Conservation (phyloP, 2,797 vertebrate genomes). For the Gymnopithys bicolor region DNA sequence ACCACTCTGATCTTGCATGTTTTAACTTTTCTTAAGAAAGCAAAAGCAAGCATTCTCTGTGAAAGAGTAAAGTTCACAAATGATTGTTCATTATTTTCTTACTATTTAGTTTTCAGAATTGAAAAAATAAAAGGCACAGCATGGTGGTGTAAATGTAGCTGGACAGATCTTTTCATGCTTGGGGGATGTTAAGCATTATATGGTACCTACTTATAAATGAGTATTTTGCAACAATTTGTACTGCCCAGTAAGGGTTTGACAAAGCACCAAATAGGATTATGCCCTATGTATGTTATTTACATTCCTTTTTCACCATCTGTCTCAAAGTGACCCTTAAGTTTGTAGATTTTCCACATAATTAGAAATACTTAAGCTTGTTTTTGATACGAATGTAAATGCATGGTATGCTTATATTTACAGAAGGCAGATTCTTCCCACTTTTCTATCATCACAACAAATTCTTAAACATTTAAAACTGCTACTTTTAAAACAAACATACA, state of each 20-base stretch:
- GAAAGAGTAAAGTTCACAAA: neutral
- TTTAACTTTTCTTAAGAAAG: neutral
- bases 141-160: neutral
- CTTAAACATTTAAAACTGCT: neutral
- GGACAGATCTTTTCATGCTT: neutral
- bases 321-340: neutral
- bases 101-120: neutral
- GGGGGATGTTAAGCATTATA: neutral
- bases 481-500: neutral
- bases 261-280: neutral
- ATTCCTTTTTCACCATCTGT: neutral
- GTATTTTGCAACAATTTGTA: neutral
- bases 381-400: neutral
- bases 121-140: neutral
- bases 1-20: neutral
- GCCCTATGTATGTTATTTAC: neutral
- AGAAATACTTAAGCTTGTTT: neutral
- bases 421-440: neutral
- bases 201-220: neutral
- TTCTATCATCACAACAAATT: neutral
- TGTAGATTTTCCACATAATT: neutral
- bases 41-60: neutral
- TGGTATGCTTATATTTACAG: neutral
- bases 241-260: neutral
- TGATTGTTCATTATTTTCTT: neutral